Conservation (phyloP, 2,888 invertebrate species). For the Chelonus formosanus region DNA sequence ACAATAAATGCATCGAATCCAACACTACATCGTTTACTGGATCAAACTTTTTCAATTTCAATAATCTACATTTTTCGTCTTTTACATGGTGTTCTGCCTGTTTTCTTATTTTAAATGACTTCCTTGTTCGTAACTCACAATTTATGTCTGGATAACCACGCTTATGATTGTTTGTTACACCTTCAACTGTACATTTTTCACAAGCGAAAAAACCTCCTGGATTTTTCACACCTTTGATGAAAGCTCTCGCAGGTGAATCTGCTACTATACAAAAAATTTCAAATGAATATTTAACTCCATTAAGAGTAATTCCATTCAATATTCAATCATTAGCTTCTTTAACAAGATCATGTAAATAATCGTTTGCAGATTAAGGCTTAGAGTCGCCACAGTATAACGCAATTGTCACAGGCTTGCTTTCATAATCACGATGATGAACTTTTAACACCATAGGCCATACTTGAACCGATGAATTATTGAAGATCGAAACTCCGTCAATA, state of each 20-base stretch:
- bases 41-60: conserved; percentile 39
- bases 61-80: conserved; percentile 30
- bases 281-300: conserved; percentile 15
- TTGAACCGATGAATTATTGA: not conserved
- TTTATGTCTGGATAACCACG: conserved; percentile 22
- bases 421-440: conserved; percentile 15
- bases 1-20: conserved; percentile 43
- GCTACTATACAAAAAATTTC: conserved; percentile 22
- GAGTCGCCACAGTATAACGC: conserved; percentile 28
- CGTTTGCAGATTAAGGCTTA: conserved; percentile 21
- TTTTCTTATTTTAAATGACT: conserved; percentile 36
- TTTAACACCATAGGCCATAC: not conserved
- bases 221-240: conserved; percentile 27
- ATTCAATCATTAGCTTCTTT: conserved; percentile 23
- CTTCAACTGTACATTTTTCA: conserved; percentile 19
- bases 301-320: conserved; percentile 20
- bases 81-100: conserved; percentile 39
- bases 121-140: conserved; percentile 31
- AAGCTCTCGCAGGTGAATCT: conserved; percentile 30
- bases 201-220: conserved; percentile 29
- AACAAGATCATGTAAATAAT: conserved; percentile 27
- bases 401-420: conserved; percentile 11
- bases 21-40: conserved; percentile 33
- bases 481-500: not conserved
- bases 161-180: conserved; percentile 7